Evolutionary conservation across 2,888 invertebrate species (phyloP), one percentile per base, ranked within the genome.

Genomic region (Phortica okadai): DNA sequence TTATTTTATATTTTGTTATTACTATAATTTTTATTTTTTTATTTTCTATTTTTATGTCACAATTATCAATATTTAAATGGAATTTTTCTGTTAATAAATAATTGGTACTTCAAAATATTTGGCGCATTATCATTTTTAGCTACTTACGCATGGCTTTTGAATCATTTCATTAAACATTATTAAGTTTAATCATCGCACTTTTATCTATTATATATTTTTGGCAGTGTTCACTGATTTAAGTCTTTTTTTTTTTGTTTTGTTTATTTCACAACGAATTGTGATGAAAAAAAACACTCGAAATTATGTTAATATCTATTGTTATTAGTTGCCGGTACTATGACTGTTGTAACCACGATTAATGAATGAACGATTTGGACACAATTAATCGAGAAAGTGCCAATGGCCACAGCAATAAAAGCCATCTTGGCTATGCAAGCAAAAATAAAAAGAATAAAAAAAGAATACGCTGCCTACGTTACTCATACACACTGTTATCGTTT

Each of bases 41-140:
- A 33, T 21, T 70, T 41, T 44, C 33, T 25, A 58, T 67, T 69
- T 44, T 73, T 58, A n/a, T 58, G 7, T 42, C 5, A 6, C 21
- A 25, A 54, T 75, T 73, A 10, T 33, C 25, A 33, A 21, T 6
- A 73, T 74, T 74, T 21, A 74, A 79, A 82, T 81, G 82, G 82
- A 76, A 75, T 82, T 82, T 79, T 78, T 78, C 76, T 82, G 82
- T 81, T 77, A 56, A 78, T 76, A 76, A 75, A 77, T 82, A 82
- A 82, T 81, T 79, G 81, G 67, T 76, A 82, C 81, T 82, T 77
- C 75, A 81, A 16, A 73, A 41, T 44, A 73, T 70, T 42, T 42
- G 66, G 44, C 66, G 2, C 59, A 7, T 76, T 25, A 33, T 56
- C 73, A 75, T 74, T 76, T 73, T 78, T 58, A 66, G 42, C 50